A percentile compares a stretch with the other conserved stretches of the same genome.
Evolutionary conservation across 2,113 vertebrate genomes (phyloP).

Genomic region (Romanogobio albipinnatus): DNA sequence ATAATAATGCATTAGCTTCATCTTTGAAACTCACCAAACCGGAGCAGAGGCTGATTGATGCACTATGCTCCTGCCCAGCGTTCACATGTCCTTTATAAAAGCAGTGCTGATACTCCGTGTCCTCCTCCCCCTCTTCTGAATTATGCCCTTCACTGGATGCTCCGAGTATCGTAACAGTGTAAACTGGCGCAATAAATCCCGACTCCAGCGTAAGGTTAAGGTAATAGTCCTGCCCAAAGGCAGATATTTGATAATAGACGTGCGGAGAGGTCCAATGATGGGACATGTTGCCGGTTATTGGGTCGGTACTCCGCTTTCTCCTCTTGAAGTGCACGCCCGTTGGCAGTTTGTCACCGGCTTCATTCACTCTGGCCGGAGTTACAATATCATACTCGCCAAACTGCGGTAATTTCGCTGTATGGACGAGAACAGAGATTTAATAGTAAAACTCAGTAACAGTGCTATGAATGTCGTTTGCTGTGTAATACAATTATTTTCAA

Average conservation of each 20-base stretch:
- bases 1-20: background rate
- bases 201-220: conserved; percentile 92
- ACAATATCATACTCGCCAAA: conserved; percentile 89
- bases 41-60: conserved; percentile 96
- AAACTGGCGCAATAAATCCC: conserved; percentile 94
- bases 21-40: conserved; percentile 88
- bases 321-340: conserved; percentile 90
- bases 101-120: conserved; percentile 90
- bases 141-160: conserved; percentile 77
- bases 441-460: background rate
- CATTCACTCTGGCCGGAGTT: conserved; percentile 88
- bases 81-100: conserved; percentile 98
- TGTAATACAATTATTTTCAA: no score
- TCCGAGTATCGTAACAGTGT: conserved; percentile 91
- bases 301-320: conserved; percentile 84
- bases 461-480: background rate
- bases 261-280: conserved; percentile 82
- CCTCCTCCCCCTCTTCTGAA: conserved; percentile 73
- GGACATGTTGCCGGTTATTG: conserved; percentile 62
- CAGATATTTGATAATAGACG: conserved; percentile 90
- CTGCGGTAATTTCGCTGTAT: conserved; percentile 79
- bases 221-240: conserved; percentile 91
- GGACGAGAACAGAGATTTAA: conserved; percentile 24
- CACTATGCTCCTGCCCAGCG: conserved; percentile 84
- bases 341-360: conserved; percentile 88